A percentile compares a stretch with the other conserved stretches of the same genome.
These are phyloP conservation scores for Poecile montanus DNA, from an alignment of 2,797 vertebrate species.

Conservation along the genomic window DNA sequence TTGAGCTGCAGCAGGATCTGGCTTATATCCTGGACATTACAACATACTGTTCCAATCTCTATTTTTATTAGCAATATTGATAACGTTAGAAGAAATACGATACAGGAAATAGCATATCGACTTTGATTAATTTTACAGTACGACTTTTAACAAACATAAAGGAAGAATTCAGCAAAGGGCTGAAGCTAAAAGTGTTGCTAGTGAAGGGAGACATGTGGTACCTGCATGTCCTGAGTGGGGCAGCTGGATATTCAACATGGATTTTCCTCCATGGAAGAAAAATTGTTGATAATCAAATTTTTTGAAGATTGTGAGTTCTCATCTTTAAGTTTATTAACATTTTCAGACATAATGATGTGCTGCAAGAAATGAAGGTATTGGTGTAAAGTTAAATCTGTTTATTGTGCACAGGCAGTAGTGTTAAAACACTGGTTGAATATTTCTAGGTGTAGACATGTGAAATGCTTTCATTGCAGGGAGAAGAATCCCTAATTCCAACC, in stretches of 20 bases:
- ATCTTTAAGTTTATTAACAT: not conserved
- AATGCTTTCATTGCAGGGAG: not conserved
- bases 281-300: rapidly evolving
- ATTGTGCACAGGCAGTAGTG: not conserved
- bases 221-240: not conserved
- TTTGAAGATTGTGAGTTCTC: not conserved
- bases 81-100: conserved; percentile 39
- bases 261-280: not conserved
- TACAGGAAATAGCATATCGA: conserved; percentile 43
- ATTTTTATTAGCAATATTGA: conserved; percentile 59
- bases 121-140: conserved; percentile 21
- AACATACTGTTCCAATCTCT: conserved; percentile 55
- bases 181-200: not conserved
- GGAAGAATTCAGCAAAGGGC: not conserved
- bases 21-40: conserved; percentile 41
- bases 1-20: conserved; percentile 44
- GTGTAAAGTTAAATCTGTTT: not conserved
- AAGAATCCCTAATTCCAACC: not conserved
- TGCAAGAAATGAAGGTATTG: not conserved
- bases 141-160: not conserved
- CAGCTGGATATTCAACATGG: not conserved
- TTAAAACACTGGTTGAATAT: not conserved
- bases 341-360: not conserved
- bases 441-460: not conserved
- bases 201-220: not conserved